Conservation (phyloP, 2,888 invertebrate species). For the Polyploca ridens region DNA sequence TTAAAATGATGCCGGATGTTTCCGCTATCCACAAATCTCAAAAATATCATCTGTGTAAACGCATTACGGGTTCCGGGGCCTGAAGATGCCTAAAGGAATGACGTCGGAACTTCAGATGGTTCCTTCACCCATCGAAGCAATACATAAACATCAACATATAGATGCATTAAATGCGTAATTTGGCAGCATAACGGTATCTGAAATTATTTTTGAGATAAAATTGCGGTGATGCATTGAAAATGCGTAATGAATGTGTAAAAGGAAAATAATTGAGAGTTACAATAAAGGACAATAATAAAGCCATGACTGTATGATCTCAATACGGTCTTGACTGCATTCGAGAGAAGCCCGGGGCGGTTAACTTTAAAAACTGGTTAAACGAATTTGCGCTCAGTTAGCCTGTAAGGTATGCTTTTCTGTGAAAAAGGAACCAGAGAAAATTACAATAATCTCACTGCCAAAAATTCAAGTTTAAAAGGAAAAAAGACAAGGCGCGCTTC, state of each 20-base stretch:
- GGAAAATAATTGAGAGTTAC: conserved; percentile 27
- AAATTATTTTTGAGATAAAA: conserved; percentile 4
- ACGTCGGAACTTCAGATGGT: conserved; percentile 31
- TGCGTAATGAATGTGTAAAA: conserved; percentile 22
- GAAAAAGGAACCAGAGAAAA: conserved; percentile 48
- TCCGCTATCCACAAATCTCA: conserved; percentile 73
- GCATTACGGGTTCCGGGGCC: conserved; percentile 63
- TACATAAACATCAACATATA: background rate
- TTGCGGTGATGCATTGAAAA: conserved; percentile 5
- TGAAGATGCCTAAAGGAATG: conserved; percentile 51
- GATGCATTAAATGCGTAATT: conserved; percentile 6
- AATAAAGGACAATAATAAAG: conserved; percentile 45
- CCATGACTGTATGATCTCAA: conserved; percentile 52
- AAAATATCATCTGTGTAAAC: conserved; percentile 64
- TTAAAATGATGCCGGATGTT: conserved; percentile 76
- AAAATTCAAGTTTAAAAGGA: conserved; percentile 52
- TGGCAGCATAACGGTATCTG: background rate
- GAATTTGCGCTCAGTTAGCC: conserved; percentile 41
- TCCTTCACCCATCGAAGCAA: conserved; percentile 13
- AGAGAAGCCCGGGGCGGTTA: conserved; percentile 39
- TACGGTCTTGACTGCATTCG: conserved; percentile 47
- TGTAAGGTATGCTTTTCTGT: conserved; percentile 41
- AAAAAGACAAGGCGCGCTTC: conserved; percentile 52
- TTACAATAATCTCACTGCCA: conserved; percentile 53
- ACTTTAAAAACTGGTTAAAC: conserved; percentile 44